phyloP scores from a whole-genome alignment of 2,888 invertebrate genomes.

The Dasypolia templi region DNA sequence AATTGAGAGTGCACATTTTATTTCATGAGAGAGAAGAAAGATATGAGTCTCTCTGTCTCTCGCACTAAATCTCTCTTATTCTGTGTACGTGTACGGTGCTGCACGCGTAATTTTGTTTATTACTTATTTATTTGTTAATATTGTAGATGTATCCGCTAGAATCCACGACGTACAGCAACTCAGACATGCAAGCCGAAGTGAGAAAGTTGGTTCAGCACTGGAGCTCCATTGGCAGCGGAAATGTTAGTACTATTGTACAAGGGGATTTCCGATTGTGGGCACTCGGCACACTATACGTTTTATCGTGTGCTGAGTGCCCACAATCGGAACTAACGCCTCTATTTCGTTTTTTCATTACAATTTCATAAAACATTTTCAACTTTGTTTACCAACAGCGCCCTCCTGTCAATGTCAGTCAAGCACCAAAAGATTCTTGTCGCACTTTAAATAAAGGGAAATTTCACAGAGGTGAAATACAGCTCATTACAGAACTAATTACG shows the following conservation, averaged over 20 bases:
- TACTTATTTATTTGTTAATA: too few species aligned
- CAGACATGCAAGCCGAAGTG: background rate
- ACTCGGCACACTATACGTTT: too few species aligned
- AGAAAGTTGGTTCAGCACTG: slow-evolving; percentile 10
- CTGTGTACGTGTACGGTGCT: too few species aligned
- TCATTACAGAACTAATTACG: too few species aligned
- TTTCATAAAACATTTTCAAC: background rate
- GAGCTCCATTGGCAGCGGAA: background rate
- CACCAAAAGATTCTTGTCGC: background rate
- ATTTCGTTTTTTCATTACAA: background rate
- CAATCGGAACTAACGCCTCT: too few species aligned
- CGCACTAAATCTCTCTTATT: too few species aligned
- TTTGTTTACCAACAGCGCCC: background rate
- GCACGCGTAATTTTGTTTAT: too few species aligned
- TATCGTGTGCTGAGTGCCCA: background rate
- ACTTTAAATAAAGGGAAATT: background rate
- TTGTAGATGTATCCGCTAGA: slow-evolving; percentile 33
- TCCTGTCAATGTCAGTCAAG: background rate
- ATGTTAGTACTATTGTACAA: background rate
- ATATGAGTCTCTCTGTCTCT: too few species aligned
- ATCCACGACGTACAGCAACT: slow-evolving; percentile 6
- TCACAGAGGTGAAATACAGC: too few species aligned
- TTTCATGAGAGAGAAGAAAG: too few species aligned
- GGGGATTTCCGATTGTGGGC: too few species aligned
- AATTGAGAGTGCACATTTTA: too few species aligned